Percentiles rank a stretch among this genome's conserved stretches.
These are phyloP conservation scores for Muschampia plurimacula DNA, from an alignment of 2,888 invertebrate species.

Conservation along the genomic window DNA sequence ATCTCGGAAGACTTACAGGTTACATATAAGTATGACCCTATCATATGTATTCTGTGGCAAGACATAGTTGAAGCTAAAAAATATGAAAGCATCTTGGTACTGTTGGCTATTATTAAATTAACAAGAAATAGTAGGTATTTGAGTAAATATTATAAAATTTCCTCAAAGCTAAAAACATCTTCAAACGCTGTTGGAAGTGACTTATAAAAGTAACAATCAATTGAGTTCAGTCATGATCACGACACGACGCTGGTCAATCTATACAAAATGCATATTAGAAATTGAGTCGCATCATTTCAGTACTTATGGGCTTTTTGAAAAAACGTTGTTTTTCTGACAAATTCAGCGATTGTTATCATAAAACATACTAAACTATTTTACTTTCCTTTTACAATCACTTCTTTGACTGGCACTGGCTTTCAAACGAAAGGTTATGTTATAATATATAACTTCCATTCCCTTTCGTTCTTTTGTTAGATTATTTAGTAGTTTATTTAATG, in stretches of 20 bases:
- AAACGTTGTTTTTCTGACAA: neutral
- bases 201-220: constrained; percentile 6
- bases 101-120: neutral
- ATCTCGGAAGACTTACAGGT: no score
- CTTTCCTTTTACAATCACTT: constrained; percentile 9
- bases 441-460: neutral
- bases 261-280: neutral
- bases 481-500: neutral
- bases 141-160: neutral
- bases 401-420: neutral
- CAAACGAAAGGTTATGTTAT: neutral
- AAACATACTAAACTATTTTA: constrained; percentile 5
- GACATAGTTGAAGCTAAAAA: neutral
- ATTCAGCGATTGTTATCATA: neutral
- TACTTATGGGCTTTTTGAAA: neutral
- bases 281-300: neutral
- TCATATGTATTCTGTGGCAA: no score
- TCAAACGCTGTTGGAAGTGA: neutral
- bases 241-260: neutral
- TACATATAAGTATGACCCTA: no score
- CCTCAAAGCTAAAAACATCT: neutral
- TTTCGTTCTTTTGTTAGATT: constrained; percentile 10
- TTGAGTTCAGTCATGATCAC: constrained; percentile 14
- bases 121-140: neutral
- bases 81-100: neutral